phyloP scores from a whole-genome alignment of 1,140 invertebrate genomes.

The Andrena cerasifolii region DNA sequence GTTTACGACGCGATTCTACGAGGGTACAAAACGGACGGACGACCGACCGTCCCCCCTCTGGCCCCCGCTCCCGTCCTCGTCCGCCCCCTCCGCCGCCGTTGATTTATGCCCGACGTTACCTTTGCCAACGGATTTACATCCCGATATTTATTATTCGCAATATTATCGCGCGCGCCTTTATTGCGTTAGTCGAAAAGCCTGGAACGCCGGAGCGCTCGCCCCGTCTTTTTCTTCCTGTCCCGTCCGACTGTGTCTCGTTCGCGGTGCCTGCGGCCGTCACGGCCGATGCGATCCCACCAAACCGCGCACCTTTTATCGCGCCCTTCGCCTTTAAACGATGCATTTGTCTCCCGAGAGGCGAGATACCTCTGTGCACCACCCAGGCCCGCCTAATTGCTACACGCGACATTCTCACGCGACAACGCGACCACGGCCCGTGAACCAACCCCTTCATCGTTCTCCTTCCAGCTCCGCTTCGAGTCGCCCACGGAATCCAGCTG shows the following conservation, averaged over 20 bases:
- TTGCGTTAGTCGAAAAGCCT: conserved; percentile 76
- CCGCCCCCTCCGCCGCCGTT: conserved; percentile 63
- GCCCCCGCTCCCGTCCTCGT: background rate
- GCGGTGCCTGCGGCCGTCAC: conserved; percentile 52
- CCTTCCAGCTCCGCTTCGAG: background rate
- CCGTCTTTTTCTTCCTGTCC: conserved; percentile 26
- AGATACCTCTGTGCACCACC: background rate
- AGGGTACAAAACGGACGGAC: conserved; percentile 71
- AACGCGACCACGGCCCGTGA: too few relatives aligned
- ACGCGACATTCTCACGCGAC: too few relatives aligned
- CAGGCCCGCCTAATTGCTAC: background rate
- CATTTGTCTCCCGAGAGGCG: conserved; percentile 37
- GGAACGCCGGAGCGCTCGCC: conserved; percentile 43
- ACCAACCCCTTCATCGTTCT: too few relatives aligned
- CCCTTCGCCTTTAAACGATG: conserved; percentile 23
- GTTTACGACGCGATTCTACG: conserved; percentile 81
- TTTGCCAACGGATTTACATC: conserved; percentile 83
- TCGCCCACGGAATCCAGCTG: background rate
- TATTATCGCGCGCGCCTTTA: conserved; percentile 81
- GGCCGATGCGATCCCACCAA: conserved; percentile 43
- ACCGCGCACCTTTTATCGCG: conserved; percentile 41
- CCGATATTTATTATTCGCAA: conserved; percentile 82
- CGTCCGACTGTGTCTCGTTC: conserved; percentile 15
- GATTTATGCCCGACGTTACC: conserved; percentile 81
- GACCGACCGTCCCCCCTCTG: conserved; percentile 27